These are phyloP conservation scores for Aplysia californica DNA, from an alignment of 1,140 invertebrate species.

Conservation along the genomic window DNA sequence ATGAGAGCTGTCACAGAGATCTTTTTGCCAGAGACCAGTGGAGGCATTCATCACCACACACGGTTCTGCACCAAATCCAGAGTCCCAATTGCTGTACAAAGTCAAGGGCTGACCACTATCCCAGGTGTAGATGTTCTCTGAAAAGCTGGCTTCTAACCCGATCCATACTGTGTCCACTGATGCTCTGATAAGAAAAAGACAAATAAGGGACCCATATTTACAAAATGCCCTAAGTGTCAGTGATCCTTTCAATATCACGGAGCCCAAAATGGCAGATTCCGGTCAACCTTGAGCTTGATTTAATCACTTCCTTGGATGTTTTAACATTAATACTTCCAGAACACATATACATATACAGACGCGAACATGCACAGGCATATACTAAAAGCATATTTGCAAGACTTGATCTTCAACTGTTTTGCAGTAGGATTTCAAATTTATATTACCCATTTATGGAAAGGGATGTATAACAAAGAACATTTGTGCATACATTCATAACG, in stretches of 20 bases:
- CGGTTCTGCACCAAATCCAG: neutral
- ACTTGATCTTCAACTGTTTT: too few species aligned
- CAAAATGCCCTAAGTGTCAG: neutral
- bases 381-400: too few species aligned
- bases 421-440: too few species aligned
- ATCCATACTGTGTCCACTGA: slow-evolving; percentile 31
- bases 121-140: slow-evolving; percentile 30
- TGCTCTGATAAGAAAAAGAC: neutral
- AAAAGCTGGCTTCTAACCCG: slow-evolving; percentile 24
- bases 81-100: slow-evolving; percentile 5
- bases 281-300: too few species aligned
- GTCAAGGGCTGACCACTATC: neutral
- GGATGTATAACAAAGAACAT: too few species aligned
- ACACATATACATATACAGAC: too few species aligned
- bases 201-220: neutral
- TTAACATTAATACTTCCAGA: too few species aligned
- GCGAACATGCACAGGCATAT: too few species aligned
- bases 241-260: neutral
- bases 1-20: slow-evolving; percentile 2
- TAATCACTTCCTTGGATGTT: too few species aligned
- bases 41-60: slow-evolving; percentile 23
- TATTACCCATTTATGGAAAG: too few species aligned
- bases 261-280: too few species aligned
- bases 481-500: too few species aligned
- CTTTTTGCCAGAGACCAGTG: slow-evolving; percentile 14